Evolutionary conservation across 2,888 invertebrate species (phyloP), one percentile per base, ranked within the genome.

Genomic region (Ryuthela nishihirai): DNA sequence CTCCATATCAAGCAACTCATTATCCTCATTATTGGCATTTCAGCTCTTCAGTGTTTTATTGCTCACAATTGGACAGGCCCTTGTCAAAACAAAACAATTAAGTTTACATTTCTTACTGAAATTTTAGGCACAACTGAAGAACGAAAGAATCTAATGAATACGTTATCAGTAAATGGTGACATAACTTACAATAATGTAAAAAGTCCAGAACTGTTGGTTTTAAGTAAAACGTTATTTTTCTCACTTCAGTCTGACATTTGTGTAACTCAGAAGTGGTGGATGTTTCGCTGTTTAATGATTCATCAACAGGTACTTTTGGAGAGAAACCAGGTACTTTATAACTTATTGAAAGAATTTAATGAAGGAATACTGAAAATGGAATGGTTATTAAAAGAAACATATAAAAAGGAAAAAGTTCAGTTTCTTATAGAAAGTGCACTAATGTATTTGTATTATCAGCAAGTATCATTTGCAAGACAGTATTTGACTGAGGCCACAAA

Each of bases 21-120:
- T 18, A n/a, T 62, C 6, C n/a, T 58, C 4, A 46, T 58, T 24
- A 45, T 58, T 46, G 86, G 83, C 2, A 78, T 87, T 17, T 79
- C 84, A 32, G 79, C 83, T 65, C 75, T 88, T 24, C 77, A 85
- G 44, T 78, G 80, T 23, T 93, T 91, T 75, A 80, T 88, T 48
- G 86, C 89, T 72, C 79, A 79, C 47, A 93, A 93, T 75, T 92
- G 88, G 81, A 84, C 85, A 44, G 87, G 91, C 0, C 87, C 88
- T 2, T 67, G 66, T n/a, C 60, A 17, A 10, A 43, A 20, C 40
- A 38, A 36, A 43, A 54, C 15, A 26, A 12, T 41, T 15, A 7
- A 25, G 24, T n/a, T 66, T 67, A 6, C 17, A 9, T 12, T 44
- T 17, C 24, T 25, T 32, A 12, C 17, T 10, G 25, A 29, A 2